Evolutionary conservation across 2,888 invertebrate genomes (phyloP), one percentile per base, ranked within the genome.

Genomic region (Plagodis pulveraria): DNA sequence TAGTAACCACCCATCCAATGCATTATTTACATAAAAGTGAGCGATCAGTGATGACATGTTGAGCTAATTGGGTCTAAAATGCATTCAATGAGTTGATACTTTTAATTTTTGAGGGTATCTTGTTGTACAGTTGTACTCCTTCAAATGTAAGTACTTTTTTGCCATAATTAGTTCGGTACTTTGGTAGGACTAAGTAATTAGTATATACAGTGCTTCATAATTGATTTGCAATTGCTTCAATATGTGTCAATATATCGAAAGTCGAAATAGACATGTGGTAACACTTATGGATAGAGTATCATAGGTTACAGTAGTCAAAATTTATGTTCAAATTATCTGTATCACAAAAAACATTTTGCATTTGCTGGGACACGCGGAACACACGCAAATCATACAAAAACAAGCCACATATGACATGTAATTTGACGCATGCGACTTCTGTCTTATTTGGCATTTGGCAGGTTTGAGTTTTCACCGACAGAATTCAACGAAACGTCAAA

Each of bases 401-500:
- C 38, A 56, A 62, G 71, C 77, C 86, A 89, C 78, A 82, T 89
- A 88, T 84, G 82, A 70, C 75, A 75, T 78, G 88, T 74, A 87
- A 89, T 81, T 72, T 59, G 86, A 89, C 65, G 67, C 78, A 67
- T 74, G 74, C 63, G 77, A 82, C 83, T 83, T 73, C 81, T 81
- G 80, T 77, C 62, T 63, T 65, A 69, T 80, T 72, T 73, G 77
- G 72, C 75, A 78, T 76, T 76, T 82, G 76, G 78, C 75, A 78
- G 78, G 71, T 76, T 76, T 74, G 76, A 76, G 76, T 71, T 71
- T 58, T 52, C 42, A 68, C 76, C 79, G 77, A 71, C 77, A 55
- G 68, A 84, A 76, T 89, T 87, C 88, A 83, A 62, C 76, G 89
- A 88, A 90, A 81, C 74, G 74, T 78, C 77, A 75, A 71, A 70